Evolutionary conservation across 2,888 invertebrate species (phyloP).

Genomic region (Diabrotica balteata): DNA sequence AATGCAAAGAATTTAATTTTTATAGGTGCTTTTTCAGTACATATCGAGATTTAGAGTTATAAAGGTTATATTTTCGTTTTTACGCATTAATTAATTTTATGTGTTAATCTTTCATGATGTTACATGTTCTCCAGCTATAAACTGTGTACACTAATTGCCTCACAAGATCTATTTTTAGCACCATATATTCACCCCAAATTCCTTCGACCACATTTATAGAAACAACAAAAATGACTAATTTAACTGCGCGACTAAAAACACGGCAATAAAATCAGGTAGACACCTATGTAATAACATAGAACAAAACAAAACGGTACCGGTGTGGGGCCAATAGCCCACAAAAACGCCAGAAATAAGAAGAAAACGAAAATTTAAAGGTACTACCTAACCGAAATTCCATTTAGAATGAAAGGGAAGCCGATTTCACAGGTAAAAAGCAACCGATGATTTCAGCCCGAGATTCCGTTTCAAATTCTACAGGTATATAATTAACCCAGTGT

Average conservation of each 20-base stretch:
- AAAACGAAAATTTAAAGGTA: slow-evolving; percentile 13
- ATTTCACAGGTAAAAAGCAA: slow-evolving; percentile 16
- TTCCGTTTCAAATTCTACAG: slow-evolving; percentile 25
- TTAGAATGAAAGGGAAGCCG: slow-evolving; percentile 8
- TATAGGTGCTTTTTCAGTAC: no score
- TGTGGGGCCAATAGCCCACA: slow-evolving; percentile 13
- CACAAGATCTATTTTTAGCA: no score
- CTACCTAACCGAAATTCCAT: slow-evolving; percentile 4
- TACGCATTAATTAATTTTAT: no score
- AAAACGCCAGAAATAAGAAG: slow-evolving; percentile 18
- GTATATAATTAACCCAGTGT: slow-evolving; percentile 26
- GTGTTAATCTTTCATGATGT: no score
- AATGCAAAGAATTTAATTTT: no score
- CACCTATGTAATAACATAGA: background rate
- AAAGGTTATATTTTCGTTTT: no score
- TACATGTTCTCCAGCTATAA: no score
- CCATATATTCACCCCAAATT: no score
- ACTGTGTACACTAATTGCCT: no score
- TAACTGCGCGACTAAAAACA: background rate
- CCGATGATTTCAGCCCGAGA: slow-evolving; percentile 15
- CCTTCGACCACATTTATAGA: slow-evolving; percentile 1
- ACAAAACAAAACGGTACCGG: slow-evolving; percentile 8
- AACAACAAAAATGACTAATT: slow-evolving; percentile 5
- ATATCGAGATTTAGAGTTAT: no score
- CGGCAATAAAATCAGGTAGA: slow-evolving; percentile 16